phyloP scores from a whole-genome alignment of 2,888 invertebrate species.

The Drosophila nr. fundita region DNA sequence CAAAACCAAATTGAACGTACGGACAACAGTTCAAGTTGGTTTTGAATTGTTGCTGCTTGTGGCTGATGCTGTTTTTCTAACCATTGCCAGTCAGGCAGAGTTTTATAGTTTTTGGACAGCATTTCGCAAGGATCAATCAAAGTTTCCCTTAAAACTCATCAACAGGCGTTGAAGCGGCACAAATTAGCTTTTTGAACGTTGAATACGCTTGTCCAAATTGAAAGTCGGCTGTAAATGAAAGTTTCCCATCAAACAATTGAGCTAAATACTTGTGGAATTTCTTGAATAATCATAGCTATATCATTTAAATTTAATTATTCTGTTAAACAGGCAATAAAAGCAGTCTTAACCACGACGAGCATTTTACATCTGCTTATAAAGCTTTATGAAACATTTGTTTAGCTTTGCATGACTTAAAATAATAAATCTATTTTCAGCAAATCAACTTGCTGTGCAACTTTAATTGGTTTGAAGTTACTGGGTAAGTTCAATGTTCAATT shows the following conservation, averaged over 20 bases:
- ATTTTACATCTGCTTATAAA: too few species aligned
- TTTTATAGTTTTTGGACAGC: constrained; percentile 49
- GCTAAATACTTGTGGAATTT: not conserved
- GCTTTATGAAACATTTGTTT: not conserved
- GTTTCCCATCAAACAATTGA: constrained; percentile 1
- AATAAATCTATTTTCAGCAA: not conserved
- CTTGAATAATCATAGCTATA: not conserved
- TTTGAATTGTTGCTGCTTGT: constrained; percentile 1
- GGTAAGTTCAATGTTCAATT: not conserved
- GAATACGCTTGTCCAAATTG: constrained; percentile 17
- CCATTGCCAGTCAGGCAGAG: constrained; percentile 24
- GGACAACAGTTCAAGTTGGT: constrained; percentile 27
- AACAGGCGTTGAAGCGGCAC: constrained; percentile 13
- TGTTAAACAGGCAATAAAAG: not conserved
- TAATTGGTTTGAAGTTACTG: not conserved
- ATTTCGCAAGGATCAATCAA: constrained; percentile 63
- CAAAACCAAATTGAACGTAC: constrained; percentile 64
- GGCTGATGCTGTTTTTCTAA: constrained; percentile 14
- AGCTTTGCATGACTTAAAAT: not conserved
- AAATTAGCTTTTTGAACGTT: constrained; percentile 42
- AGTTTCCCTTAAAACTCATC: constrained; percentile 27
- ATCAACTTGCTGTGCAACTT: not conserved
- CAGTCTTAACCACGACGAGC: too few species aligned
- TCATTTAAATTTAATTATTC: not conserved
- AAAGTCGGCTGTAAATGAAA: not conserved